Conservation (phyloP, 2,888 invertebrate genomes). For the Cordilura impudica region DNA sequence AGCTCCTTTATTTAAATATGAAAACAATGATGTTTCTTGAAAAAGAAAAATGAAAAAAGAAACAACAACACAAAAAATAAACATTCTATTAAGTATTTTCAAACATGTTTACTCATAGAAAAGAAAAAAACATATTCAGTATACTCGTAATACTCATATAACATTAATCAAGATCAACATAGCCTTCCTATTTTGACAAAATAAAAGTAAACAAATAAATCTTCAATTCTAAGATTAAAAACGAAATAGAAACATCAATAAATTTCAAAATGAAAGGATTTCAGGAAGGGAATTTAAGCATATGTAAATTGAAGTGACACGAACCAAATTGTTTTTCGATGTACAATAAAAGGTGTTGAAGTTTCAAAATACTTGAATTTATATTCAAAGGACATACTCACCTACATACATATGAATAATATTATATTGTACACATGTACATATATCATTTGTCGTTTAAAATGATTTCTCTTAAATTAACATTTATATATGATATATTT, state of each 20-base stretch:
- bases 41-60: not conserved
- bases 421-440: too few species aligned
- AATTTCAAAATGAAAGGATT: not conserved
- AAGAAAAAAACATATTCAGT: not conserved
- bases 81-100: too few species aligned
- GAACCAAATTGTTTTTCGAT: not conserved
- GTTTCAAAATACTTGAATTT: not conserved
- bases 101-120: not conserved
- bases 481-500: too few species aligned
- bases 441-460: too few species aligned
- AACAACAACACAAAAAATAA: not conserved
- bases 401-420: too few species aligned
- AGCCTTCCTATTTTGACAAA: conserved; percentile 11
- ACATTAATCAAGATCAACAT: not conserved
- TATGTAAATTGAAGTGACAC: not conserved
- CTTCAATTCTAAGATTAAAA: conserved; percentile 4
- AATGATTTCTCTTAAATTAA: too few species aligned
- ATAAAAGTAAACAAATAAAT: conserved; percentile 33
- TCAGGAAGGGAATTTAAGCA: not conserved
- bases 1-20: not conserved
- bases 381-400: too few species aligned
- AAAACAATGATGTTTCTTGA: not conserved
- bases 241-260: not conserved
- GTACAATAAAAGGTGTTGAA: not conserved
- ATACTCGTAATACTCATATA: too few species aligned